Evolutionary conservation across 1,140 invertebrate species (phyloP), one percentile per base, ranked within the genome.

Genomic region (Zaprionus tsacasi): DNA sequence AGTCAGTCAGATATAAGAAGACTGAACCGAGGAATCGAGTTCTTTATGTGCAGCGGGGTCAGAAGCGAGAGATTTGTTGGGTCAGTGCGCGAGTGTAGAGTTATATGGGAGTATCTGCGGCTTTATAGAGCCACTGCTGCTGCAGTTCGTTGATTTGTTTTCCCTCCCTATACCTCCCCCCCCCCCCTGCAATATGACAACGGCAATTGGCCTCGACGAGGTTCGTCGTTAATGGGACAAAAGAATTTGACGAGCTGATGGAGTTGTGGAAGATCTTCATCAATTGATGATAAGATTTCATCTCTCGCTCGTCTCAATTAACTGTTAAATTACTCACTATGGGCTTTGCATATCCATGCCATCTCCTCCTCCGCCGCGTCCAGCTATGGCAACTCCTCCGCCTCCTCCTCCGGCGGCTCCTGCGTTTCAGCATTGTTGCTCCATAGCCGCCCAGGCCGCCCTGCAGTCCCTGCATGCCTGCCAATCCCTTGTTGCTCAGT

Each of bases 271-370:
- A 43, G 60, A 64, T 69, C 81, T 87, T 64, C 69, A 70, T 88
- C 83, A 87, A 87, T 87, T 87, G 83, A 87, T 78, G 82, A 63
- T 74, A 74, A 89, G 80, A 83, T 88, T 87, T 89, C 68, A 72
- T n/a, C 38, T 72, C 60, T 72, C 60, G 63, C 40, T 50, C 17
- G 21, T 50, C 45, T 50, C 45, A 55, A 63, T 67, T 79, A 78
- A 64, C 35, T 76, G 55, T 73, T 64, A 60, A 73, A 65, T 72
- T 77, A 89, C 85, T 89, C 68, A 89, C 85, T 85, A 85, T 57
- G 78, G 72, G 54, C 70, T 71, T 43, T 80, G 73, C 80, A 87
- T 81, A 79, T 85, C 85, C 78, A 85, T 81, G 78, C 70, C 48
- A 50, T 60, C 50, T 0, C 65, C 69, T 17, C 71, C 75, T 8